Evolutionary conservation across 2,888 invertebrate species (phyloP), one percentile per base, ranked within the genome.

Genomic region (Morpho helenor): DNA sequence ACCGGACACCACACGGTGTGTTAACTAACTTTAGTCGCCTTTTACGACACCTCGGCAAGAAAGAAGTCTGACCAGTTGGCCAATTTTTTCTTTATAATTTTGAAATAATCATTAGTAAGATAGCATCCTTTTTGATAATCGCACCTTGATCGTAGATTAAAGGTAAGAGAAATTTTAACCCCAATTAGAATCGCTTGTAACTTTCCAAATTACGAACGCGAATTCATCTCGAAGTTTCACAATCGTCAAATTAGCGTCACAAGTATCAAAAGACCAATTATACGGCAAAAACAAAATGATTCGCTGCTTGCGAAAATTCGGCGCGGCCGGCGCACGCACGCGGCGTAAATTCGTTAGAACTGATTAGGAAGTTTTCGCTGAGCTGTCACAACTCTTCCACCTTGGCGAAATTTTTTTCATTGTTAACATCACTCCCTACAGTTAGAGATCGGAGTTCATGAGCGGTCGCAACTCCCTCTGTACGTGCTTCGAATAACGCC

Each of bases 381-480:
- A 82, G 79, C 84, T 88, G 86, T 89, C 87, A 68, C 86, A 86
- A 88, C 87, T 86, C 86, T 87, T 87, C 84, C 70, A 85, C 83
- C 84, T 83, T 77, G 68, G 74, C 74, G 70, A 73, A 80, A 73
- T 80, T 87, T 87, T 87, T 70, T 86, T 86, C 81, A 86, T 87
- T 87, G 84, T 86, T 82, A 77, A 61, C 79, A 77, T 76, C 49
- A 84, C 84, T 82, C 84, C 77, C 79, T 77, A 73, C 77, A 80
- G 84, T 82, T 82, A 82, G 79, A 80, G 86, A 85, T 84, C 84
- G 78, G 80, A 87, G 87, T 89, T 88, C 90, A 87, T 86, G 84
- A 87, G 82, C 82, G 81, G 77, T 78, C 80, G 77, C 80, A 80
- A 76, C 80, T 75, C 73, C 72, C 71, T 72, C 54, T 57, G 76